Evolutionary conservation across 1,140 invertebrate genomes (phyloP), one percentile per base, ranked within the genome.

Genomic region (Drosophila miranda): DNA sequence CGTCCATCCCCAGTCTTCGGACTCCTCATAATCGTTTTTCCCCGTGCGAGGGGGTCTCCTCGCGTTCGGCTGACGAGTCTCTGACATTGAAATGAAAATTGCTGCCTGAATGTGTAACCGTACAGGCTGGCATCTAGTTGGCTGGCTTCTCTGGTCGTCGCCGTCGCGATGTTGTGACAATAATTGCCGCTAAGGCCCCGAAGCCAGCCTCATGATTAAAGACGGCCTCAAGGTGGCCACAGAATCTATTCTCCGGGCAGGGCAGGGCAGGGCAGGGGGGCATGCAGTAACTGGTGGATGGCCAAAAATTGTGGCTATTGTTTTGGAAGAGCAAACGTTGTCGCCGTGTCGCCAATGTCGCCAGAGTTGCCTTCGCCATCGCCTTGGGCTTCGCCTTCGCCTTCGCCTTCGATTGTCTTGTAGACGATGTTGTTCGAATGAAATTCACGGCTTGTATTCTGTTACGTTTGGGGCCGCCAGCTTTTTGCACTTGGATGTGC

Each of bases 381-480:
- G 70, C 74, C 16, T 16, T 16, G 16, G 16, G 16, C 16, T 16
- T 16, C 16, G 16, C 81, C 76, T 84, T 19, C 73, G 83, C 75
- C 83, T 76, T 77, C 70, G 81, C 70, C 84, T 78, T 78, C 73
- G 78, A 84, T 86, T 86, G 75, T 87, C 81, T 89, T 87, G 86
- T 89, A 84, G 86, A 81, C 74, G 86, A 69, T 66, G 86, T 78
- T 86, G 78, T 86, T 89, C 77, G 66, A 86, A 86, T 86, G 78
- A 86, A 86, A 86, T 86, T 86, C 82, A 87, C 82, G 82, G 82
- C 82, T 87, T 86, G 82, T 82, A 86, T 86, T 86, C 82, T 87
- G 82, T 87, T 87, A 86, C 82, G 78, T 75, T 19, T 19, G 19
- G 73, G 81, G 6, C 28, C 30, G 30, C 8, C 81, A 80, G 81